Base-by-base conservation (phyloP, 2,113 vertebrate species). In the Rhinopomastus cyanomelas region DNA sequence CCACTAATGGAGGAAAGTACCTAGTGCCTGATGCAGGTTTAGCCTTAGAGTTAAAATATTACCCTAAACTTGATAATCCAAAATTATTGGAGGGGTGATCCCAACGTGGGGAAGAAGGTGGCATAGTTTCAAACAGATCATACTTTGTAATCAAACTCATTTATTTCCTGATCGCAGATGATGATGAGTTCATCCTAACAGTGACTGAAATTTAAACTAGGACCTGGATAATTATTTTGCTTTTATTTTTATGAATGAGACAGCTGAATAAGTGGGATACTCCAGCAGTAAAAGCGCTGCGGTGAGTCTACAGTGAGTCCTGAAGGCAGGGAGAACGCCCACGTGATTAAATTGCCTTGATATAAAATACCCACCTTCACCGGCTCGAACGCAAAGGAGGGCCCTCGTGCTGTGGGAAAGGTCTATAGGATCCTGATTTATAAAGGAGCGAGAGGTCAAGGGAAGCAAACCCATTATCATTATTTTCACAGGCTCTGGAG, bases 361-460 rank as follows among this genome's bases (percentile, higher is more conserved):
- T 88, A 78, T 68, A 68, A 94, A 95, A 88, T 55, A 46, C 80
- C 27, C 75, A 74, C 66, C 82, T 93, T 89, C 86, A 53, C 64
- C 85, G 74, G 16, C 91, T 66, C 0, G 1, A 85, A 64, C 51
- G 87, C 2, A 67, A 78, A 95, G 92, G 89, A 93, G 76, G 61
- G 72, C 84, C 81, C 82, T 86, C 20, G 0, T 78, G 21, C 73
- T 85, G 81, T 91, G 92, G 93, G 93, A 95, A 93, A 95, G 92
- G 96, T 95, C 88, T 94, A 83, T 93, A 87, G 81, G 94, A 81
- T 85, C 92, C 90, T 97, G 95, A 96, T 97, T 97, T 96, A 97
- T 95, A 93, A 88, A 74, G 80, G 88, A 88, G 61, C 93, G 85
- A 60, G 85, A 94, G 93, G 91, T 96, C 93, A 95, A 95, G 95